Conservation (phyloP, 2,797 vertebrate genomes). For the Pempheris klunzingeri region DNA sequence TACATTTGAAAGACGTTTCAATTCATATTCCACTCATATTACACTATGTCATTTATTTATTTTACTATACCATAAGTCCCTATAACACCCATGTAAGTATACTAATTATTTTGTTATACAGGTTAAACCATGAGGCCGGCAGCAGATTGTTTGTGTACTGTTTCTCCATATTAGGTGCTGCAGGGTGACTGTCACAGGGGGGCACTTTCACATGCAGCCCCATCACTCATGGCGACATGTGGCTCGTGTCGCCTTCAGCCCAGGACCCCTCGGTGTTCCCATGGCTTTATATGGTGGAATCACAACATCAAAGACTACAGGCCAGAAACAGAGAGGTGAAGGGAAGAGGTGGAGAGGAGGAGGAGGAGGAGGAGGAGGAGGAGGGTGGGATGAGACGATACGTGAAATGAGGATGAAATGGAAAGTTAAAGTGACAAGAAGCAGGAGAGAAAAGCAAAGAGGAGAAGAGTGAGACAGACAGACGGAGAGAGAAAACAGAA, state of each 20-base stretch:
- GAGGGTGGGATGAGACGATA: conserved; percentile 17
- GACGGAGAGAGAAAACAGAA: neutral
- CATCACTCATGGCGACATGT: conserved; percentile 33
- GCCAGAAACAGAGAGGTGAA: conserved; percentile 15
- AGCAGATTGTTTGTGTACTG: neutral
- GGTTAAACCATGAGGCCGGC: neutral
- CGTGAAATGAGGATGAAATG: conserved; percentile 14
- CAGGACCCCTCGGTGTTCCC: conserved; percentile 6
- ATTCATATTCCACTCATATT: too few relatives aligned
- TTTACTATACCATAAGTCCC: neutral
- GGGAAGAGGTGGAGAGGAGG: neutral
- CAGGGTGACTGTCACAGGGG: neutral
- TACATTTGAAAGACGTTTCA: neutral
- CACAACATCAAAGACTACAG: conserved; percentile 23
- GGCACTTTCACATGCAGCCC: conserved; percentile 3
- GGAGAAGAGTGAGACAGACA: neutral
- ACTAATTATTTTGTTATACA: too few relatives aligned
- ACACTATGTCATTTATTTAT: too few relatives aligned
- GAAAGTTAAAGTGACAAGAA: conserved; percentile 30
- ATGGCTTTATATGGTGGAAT: conserved; percentile 58
- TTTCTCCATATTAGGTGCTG: conserved; percentile 20
- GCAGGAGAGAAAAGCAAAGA: conserved; percentile 16
- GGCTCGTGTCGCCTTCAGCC: conserved; percentile 32
- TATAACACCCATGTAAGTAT: too few relatives aligned
- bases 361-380: too few relatives aligned